Evolutionary conservation across 2,797 vertebrate genomes (phyloP).

Genomic region (Acanthopagrus latus): DNA sequence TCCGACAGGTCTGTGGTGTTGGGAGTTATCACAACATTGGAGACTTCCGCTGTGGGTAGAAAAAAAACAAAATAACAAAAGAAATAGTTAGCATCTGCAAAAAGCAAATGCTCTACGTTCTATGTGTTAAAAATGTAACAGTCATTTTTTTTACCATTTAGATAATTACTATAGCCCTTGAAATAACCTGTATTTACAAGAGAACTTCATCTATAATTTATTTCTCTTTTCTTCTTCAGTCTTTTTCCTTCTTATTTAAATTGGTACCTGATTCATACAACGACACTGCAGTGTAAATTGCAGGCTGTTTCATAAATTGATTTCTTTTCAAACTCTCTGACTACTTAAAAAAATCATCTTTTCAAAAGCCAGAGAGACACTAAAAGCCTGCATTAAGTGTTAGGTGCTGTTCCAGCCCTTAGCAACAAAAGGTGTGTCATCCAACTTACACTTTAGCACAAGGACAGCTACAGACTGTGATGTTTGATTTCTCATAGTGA

Average conservation of each 20-base stretch:
- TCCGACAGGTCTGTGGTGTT: slow-evolving; percentile 66
- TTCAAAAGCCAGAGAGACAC: background rate
- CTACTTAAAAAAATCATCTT: background rate
- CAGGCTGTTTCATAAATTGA: background rate
- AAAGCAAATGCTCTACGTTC: background rate
- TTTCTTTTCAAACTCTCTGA: background rate
- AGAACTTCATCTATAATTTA: no score
- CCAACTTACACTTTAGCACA: slow-evolving; percentile 50
- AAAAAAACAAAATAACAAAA: background rate
- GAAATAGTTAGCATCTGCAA: background rate
- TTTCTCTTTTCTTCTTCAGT: no score
- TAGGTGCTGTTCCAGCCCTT: background rate
- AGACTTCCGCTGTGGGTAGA: slow-evolving; percentile 60
- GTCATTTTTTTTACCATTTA: background rate
- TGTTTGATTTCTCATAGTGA: slow-evolving; percentile 48
- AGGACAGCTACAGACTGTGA: slow-evolving; percentile 47
- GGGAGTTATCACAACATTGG: slow-evolving; percentile 45
- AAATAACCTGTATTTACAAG: no score
- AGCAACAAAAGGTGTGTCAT: slow-evolving; percentile 3
- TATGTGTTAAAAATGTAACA: background rate
- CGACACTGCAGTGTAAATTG: background rate
- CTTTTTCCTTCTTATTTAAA: no score
- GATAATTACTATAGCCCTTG: no score
- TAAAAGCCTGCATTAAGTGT: background rate
- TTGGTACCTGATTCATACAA: no score